These are phyloP conservation scores for Pseudolycoriella hygida DNA, from an alignment of 2,888 invertebrate species.

Conservation along the genomic window DNA sequence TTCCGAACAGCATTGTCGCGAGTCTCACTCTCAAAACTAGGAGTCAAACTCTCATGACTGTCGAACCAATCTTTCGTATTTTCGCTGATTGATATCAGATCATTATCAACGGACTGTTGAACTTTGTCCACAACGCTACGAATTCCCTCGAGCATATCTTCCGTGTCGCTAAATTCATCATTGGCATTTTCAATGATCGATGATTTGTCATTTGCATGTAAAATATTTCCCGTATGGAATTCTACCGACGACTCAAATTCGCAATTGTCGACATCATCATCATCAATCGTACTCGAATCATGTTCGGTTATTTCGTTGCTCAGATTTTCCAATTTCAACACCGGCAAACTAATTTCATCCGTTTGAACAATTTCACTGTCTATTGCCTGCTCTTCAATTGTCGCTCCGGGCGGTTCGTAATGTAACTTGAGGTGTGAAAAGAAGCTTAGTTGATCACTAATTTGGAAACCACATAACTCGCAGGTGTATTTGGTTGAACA, in stretches of 20 bases:
- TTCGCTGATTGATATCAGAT: conserved; percentile 26
- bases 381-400: too few relatives aligned
- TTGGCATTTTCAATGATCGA: conserved; percentile 2
- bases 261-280: too few relatives aligned
- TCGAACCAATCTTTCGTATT: conserved; percentile 1
- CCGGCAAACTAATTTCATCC: too few relatives aligned
- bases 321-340: too few relatives aligned
- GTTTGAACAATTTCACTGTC: too few relatives aligned
- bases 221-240: conserved; percentile 7
- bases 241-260: too few relatives aligned
- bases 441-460: conserved; percentile 62
- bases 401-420: conserved; percentile 40
- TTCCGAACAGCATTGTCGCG: too few relatives aligned
- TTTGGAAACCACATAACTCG: conserved; percentile 60
- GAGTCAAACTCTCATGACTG: too few relatives aligned
- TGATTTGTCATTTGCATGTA: conserved; percentile 10
- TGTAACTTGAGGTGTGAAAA: conserved; percentile 71
- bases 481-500: conserved; percentile 33
- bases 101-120: conserved; percentile 21
- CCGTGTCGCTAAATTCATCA: conserved; percentile 66
- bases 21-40: too few relatives aligned
- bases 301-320: too few relatives aligned
- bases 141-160: conserved; percentile 74
- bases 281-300: too few relatives aligned
- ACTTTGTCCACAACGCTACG: conserved; percentile 51